phyloP scores from a whole-genome alignment of 2,797 vertebrate species.

The Pangasius djambal region DNA sequence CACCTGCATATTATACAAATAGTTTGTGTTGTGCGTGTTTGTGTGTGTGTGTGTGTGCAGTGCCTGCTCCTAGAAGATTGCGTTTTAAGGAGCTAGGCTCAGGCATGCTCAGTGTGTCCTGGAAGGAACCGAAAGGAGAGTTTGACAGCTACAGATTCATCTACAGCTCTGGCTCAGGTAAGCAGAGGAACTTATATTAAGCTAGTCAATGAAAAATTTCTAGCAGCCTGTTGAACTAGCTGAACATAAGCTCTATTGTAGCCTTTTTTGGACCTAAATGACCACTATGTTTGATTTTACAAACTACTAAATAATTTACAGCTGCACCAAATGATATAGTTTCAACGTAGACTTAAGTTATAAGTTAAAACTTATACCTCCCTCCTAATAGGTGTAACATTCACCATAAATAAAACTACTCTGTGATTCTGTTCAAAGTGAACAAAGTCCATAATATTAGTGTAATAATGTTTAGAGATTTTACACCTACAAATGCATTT shows the following conservation, averaged over 20 bases:
- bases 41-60: slow-evolving; percentile 69
- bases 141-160: slow-evolving; percentile 86
- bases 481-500: neutral
- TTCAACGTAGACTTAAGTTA: neutral
- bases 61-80: slow-evolving; percentile 85
- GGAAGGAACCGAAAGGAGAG: slow-evolving; percentile 89
- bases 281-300: neutral
- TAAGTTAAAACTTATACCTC: neutral
- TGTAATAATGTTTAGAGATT: neutral
- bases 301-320: neutral
- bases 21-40: neutral
- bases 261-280: too few relatives aligned
- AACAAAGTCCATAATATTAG: neutral
- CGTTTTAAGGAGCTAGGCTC: slow-evolving; percentile 82
- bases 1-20: neutral
- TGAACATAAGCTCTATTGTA: neutral
- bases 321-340: neutral
- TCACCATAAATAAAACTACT: neutral
- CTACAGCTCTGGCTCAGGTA: slow-evolving; percentile 86
- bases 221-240: neutral
- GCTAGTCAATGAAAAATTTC: neutral
- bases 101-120: slow-evolving; percentile 84
- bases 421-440: neutral
- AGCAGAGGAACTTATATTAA: slow-evolving; percentile 48
- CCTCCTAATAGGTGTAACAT: neutral